These are phyloP conservation scores for Dolichotis patagonum DNA, from an alignment of 2,113 vertebrate genomes.

Conservation along the genomic window DNA sequence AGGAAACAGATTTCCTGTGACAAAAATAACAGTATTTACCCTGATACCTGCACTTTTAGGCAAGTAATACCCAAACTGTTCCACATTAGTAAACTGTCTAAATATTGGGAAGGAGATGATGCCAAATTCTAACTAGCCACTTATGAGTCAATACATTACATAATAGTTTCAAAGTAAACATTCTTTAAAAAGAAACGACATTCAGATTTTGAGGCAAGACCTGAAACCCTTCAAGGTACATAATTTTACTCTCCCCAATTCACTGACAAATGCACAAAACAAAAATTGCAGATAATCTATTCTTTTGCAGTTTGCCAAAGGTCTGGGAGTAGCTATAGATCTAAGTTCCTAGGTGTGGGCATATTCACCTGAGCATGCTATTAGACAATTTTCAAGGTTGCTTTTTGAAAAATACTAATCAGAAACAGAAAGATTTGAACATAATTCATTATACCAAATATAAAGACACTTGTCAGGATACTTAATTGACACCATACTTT, in stretches of 20 bases:
- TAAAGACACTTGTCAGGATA: neutral
- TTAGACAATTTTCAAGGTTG: neutral
- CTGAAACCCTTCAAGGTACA: neutral
- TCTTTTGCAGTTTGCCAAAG: neutral
- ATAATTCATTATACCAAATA: neutral
- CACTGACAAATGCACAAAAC: neutral
- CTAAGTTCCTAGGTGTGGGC: neutral
- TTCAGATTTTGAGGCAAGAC: neutral
- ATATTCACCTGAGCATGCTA: neutral
- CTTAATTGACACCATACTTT: neutral
- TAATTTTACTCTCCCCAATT: neutral
- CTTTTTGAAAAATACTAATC: neutral
- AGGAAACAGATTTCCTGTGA: slow-evolving; percentile 47
- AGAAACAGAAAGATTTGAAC: neutral
- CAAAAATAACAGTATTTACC: slow-evolving; percentile 75
- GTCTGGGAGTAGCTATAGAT: neutral
- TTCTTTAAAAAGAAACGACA: neutral
- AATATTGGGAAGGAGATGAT: neutral
- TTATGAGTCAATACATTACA: neutral
- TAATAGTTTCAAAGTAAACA: neutral
- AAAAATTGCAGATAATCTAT: neutral
- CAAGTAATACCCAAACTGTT: neutral
- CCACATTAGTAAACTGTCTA: neutral
- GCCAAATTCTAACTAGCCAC: slow-evolving; percentile 35
- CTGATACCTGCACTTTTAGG: slow-evolving; percentile 62